Conservation (phyloP, 2,888 invertebrate genomes). For the Parnassius glacialis region DNA sequence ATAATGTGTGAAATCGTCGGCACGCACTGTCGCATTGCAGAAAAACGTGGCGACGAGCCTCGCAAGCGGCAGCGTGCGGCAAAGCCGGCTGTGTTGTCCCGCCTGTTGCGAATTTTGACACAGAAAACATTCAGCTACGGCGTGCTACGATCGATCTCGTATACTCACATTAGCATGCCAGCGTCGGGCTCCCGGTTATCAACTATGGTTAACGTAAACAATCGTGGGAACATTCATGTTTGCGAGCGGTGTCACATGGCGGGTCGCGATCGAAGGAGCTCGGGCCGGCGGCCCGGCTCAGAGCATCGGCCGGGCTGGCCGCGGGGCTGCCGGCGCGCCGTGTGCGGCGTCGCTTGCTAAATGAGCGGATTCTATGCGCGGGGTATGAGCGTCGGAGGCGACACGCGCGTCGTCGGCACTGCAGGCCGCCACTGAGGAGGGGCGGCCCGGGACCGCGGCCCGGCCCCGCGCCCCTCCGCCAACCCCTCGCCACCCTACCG, state of each 20-base stretch:
- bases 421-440: slow-evolving; percentile 80
- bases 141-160: slow-evolving; percentile 39
- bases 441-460: slow-evolving; percentile 72
- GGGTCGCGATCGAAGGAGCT: slow-evolving; percentile 59
- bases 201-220: slow-evolving; percentile 76
- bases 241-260: slow-evolving; percentile 61
- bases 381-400: slow-evolving; percentile 76
- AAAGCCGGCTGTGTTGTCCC: slow-evolving; percentile 23
- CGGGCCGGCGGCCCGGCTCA: slow-evolving; percentile 53
- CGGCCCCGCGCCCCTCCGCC: slow-evolving; percentile 48
- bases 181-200: slow-evolving; percentile 71
- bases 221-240: slow-evolving; percentile 68
- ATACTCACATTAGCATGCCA: slow-evolving; percentile 80
- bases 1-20: slow-evolving; percentile 43
- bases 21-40: slow-evolving; percentile 74
- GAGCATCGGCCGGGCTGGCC: slow-evolving; percentile 69
- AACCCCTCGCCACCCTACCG: slow-evolving; percentile 47
- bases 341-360: slow-evolving; percentile 73
- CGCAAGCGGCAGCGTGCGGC: slow-evolving; percentile 26
- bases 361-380: slow-evolving; percentile 72
- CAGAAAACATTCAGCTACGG: slow-evolving; percentile 32
- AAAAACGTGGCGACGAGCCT: slow-evolving; percentile 42
- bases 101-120: slow-evolving; percentile 27
- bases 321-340: slow-evolving; percentile 69
- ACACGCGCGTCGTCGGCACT: slow-evolving; percentile 79